phyloP scores from a whole-genome alignment of 2,113 vertebrate species.

The Perca schrenkii region DNA sequence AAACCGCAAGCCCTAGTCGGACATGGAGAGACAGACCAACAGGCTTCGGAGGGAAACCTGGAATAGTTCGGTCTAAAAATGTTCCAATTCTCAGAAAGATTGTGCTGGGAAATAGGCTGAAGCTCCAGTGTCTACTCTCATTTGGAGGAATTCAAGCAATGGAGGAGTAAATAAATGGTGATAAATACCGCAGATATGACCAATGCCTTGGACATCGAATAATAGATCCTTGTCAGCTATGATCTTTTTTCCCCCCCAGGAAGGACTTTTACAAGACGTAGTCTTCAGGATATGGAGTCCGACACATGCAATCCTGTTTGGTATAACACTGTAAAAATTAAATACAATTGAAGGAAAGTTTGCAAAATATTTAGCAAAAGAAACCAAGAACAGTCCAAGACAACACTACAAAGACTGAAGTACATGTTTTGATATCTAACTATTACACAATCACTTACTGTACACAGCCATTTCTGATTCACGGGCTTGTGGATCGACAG shows the following conservation, averaged over 20 bases:
- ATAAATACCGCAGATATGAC: conserved; percentile 45
- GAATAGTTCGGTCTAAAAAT: conserved; percentile 75
- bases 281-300: neutral
- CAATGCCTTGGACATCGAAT: conserved; percentile 28
- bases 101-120: conserved; percentile 48
- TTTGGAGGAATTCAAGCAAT: conserved; percentile 50
- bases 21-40: conserved; percentile 57
- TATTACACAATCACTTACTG: conserved; percentile 31
- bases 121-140: conserved; percentile 43
- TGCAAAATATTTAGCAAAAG: conserved; percentile 20
- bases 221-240: conserved; percentile 24
- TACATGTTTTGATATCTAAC: conserved; percentile 17
- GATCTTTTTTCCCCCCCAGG: neutral
- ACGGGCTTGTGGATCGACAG: conserved; percentile 29
- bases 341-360: conserved; percentile 6
- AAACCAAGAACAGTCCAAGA: neutral
- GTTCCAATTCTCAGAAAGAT: conserved; percentile 52
- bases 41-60: conserved; percentile 56
- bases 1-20: conserved; percentile 70
- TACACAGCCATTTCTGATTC: conserved; percentile 32
- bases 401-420: neutral
- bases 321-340: neutral
- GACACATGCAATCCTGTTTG: neutral
- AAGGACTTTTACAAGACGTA: neutral
- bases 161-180: conserved; percentile 13